Conservation (phyloP, 1,140 invertebrate species). For the Cherax quadricarinatus region DNA sequence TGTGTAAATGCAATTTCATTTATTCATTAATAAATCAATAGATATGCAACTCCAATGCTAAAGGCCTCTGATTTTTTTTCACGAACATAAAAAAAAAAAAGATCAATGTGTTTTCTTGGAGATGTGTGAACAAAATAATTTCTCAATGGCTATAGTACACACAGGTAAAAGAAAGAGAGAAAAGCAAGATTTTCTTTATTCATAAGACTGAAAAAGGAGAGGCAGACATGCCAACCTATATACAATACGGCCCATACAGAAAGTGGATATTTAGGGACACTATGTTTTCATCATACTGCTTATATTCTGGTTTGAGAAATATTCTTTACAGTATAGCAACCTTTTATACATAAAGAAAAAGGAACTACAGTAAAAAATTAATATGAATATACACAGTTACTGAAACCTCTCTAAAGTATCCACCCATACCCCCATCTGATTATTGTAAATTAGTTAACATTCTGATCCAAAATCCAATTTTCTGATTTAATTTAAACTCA, state of each 20-base stretch:
- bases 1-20: too few species aligned
- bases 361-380: background rate
- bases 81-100: too few species aligned
- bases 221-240: background rate
- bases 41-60: too few species aligned
- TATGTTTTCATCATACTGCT: background rate
- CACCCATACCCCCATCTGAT: too few species aligned
- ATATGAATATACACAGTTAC: background rate
- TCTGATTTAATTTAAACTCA: too few species aligned
- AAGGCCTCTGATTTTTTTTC: too few species aligned
- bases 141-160: background rate
- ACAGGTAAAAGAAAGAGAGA: background rate
- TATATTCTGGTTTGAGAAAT: background rate
- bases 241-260: background rate
- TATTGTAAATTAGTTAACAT: too few species aligned
- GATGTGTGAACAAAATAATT: too few species aligned
- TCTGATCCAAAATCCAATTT: too few species aligned
- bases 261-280: background rate
- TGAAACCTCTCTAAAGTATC: background rate
- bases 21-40: too few species aligned
- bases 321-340: background rate
- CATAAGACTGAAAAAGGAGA: background rate
- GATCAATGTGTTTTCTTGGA: too few species aligned
- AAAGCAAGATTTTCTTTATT: background rate
- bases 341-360: background rate